Evolutionary conservation across 2,797 vertebrate genomes (phyloP).

Genomic region (Smutsia gigantea): DNA sequence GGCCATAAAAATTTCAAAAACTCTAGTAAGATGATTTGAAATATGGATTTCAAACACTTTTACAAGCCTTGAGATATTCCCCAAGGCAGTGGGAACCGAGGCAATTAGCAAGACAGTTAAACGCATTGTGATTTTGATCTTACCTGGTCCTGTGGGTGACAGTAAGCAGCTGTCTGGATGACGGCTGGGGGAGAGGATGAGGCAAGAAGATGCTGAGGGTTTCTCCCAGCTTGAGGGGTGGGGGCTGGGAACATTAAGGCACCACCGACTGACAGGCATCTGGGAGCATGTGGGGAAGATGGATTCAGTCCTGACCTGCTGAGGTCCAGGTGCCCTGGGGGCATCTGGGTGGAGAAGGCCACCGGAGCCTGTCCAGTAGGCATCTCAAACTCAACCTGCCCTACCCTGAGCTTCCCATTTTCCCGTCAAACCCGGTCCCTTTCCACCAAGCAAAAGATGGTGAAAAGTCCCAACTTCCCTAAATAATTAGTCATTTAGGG

Average conservation of each 20-base stretch:
- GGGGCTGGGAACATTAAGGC: neutral
- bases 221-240: neutral
- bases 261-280: neutral
- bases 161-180: neutral
- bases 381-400: neutral
- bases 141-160: neutral
- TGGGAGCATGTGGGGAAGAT: neutral
- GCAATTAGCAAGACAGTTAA: neutral
- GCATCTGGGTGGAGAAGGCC: neutral
- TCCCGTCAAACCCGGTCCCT: neutral
- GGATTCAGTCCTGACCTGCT: neutral
- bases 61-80: neutral
- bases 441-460: neutral
- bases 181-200: neutral
- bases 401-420: neutral
- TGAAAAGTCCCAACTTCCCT: neutral
- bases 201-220: neutral
- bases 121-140: neutral
- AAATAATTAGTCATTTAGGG: neutral
- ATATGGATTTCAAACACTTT: slow-evolving; percentile 6
- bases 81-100: neutral
- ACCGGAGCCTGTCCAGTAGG: neutral
- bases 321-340: neutral
- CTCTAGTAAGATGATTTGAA: neutral
- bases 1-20: neutral